Evolutionary conservation across 2,797 vertebrate species (phyloP).

Genomic region (Octomys mimax): DNA sequence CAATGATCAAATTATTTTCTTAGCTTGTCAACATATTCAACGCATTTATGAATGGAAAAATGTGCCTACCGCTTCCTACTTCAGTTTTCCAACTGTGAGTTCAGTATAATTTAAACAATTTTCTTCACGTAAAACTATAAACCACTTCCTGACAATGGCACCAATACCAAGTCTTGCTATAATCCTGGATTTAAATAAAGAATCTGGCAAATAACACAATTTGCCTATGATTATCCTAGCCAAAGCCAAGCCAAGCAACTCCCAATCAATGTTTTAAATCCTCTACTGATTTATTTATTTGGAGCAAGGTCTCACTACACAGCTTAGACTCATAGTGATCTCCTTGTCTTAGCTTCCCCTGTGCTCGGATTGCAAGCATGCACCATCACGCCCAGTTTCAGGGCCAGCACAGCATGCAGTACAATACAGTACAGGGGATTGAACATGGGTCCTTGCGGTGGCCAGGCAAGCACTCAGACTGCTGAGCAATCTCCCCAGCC

Average conservation of each 20-base stretch:
- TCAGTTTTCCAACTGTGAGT: slow-evolving; percentile 10
- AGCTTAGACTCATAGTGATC: too few relatives aligned
- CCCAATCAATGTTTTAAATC: slow-evolving; percentile 20
- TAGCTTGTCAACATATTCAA: background rate
- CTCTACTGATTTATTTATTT: too few relatives aligned
- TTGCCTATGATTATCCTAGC: slow-evolving; percentile 58
- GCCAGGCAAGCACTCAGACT: too few relatives aligned
- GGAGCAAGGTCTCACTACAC: too few relatives aligned
- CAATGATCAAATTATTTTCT: slow-evolving; percentile 1
- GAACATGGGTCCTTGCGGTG: too few relatives aligned
- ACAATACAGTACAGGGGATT: too few relatives aligned
- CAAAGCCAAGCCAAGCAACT: slow-evolving; percentile 48
- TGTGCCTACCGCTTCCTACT: background rate
- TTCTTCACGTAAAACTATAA: slow-evolving; percentile 41
- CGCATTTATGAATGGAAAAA: background rate
- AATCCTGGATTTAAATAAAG: slow-evolving; percentile 50
- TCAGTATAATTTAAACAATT: slow-evolving; percentile 57
- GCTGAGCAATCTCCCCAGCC: too few relatives aligned
- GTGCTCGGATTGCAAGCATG: too few relatives aligned
- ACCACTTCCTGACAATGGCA: slow-evolving; percentile 15
- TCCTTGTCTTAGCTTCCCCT: too few relatives aligned
- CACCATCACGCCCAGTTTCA: too few relatives aligned
- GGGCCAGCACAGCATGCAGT: too few relatives aligned
- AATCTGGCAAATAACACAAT: slow-evolving; percentile 61
- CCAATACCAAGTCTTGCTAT: slow-evolving; percentile 21